Base-by-base conservation (phyloP, 2,113 vertebrate species). In the Corythornis cristatus region DNA sequence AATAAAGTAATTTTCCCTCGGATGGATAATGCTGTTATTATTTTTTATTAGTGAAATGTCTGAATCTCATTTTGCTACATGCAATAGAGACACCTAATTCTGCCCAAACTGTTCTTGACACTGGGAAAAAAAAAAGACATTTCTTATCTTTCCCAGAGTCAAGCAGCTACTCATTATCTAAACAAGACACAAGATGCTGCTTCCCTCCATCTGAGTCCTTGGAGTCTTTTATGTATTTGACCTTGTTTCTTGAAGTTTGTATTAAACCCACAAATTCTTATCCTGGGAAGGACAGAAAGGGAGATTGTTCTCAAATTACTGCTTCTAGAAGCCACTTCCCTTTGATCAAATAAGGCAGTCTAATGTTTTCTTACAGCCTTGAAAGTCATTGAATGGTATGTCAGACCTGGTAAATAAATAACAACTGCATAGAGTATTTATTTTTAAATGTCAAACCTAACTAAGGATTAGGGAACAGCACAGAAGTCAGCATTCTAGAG, bases 101-200 rank as follows among this genome's bases (percentile, higher is more conserved):
- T 72, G 21, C 6, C 4, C 18, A 35, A 68, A 66, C 3, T 43
- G 6, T 64, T 86, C 40, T 83, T 28, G 26, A 66, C 6, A 26
- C 5, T 0, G 7, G 1, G 4, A 8, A 19, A 43, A 70, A 43
- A 70, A 20, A 14, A 6, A 4, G 3, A 35, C 2, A 37, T 19
- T 65, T 77, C 35, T 67, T 42, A 35, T 5, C 8, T 61, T 86
- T 61, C 23, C 35, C 33, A 56, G 15, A 50, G 11, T 45, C 17
- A 74, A 66, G 8, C 4, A 68, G 11, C 2, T 75, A 50, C 64
- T 71, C 13, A 35, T 35, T 78, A 22, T 35, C 33, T 86, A 61
- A 67, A 86, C 29, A 65, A 62, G 21, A 74, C 14, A 51, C 5
- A 80, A 80, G 50, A 31, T 3, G 28, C 25, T 86, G 13, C 15